These are phyloP conservation scores for Lingula anatina DNA, from an alignment of 2,888 invertebrate species.

Conservation along the genomic window DNA sequence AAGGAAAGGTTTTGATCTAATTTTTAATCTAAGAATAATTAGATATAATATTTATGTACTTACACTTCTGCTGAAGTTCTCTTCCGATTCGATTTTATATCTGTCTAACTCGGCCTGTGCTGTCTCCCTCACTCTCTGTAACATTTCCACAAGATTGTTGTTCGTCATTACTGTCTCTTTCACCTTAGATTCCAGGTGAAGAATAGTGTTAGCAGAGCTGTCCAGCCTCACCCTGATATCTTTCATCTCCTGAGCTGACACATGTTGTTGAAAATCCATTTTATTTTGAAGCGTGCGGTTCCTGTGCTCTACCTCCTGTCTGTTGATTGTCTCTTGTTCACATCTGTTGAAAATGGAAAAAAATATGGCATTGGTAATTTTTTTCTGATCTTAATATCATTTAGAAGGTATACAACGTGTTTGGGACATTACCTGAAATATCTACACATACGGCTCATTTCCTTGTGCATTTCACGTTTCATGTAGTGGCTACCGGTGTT, in stretches of 20 bases:
- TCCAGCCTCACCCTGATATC: constrained; percentile 17
- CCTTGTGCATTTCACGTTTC: too few species aligned
- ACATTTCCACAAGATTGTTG: constrained; percentile 21
- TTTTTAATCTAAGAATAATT: too few species aligned
- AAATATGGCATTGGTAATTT: too few species aligned
- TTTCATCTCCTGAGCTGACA: constrained; percentile 22
- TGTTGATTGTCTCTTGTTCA: constrained; percentile 29
- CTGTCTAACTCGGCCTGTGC: constrained; percentile 27
- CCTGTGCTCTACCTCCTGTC: constrained; percentile 32
- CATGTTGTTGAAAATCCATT: constrained; percentile 30
- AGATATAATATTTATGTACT: too few species aligned
- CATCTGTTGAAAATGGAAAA: too few species aligned
- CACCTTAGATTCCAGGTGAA: constrained; percentile 27
- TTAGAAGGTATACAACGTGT: too few species aligned
- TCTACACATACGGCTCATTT: too few species aligned
- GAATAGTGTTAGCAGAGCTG: constrained; percentile 23
- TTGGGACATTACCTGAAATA: too few species aligned
- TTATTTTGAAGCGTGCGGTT: constrained; percentile 28
- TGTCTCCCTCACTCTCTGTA: constrained; percentile 31
- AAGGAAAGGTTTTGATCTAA: too few species aligned
- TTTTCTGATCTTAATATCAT: too few species aligned
- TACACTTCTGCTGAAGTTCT: constrained; percentile 33
- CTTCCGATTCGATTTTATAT: constrained; percentile 30
- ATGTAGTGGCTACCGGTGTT: too few species aligned
- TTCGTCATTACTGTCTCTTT: constrained; percentile 25